These are phyloP conservation scores for Bursaphelenchus okinawaensis DNA, from an alignment of 2,888 invertebrate species.

Conservation along the genomic window DNA sequence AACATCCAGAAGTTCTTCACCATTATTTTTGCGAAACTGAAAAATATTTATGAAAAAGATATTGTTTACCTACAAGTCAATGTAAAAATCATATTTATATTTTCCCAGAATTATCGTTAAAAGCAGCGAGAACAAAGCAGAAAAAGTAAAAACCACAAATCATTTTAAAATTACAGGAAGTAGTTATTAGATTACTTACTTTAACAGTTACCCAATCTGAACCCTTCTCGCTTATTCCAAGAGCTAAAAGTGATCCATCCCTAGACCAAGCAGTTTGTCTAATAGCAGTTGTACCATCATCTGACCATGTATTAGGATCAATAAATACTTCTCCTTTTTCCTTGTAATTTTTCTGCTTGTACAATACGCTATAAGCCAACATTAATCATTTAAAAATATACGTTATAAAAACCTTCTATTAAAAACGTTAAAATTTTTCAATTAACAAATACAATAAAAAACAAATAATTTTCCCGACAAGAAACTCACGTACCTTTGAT, in stretches of 20 bases:
- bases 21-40: slow-evolving; percentile 60
- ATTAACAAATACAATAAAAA: background rate
- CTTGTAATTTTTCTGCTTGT: slow-evolving; percentile 74
- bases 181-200: slow-evolving; percentile 54
- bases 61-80: slow-evolving; percentile 11
- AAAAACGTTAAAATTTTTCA: no score
- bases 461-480: background rate
- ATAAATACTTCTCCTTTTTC: slow-evolving; percentile 73
- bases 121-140: no score
- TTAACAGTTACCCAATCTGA: slow-evolving; percentile 90
- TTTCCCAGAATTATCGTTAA: no score
- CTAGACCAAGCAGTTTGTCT: slow-evolving; percentile 73
- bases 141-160: no score
- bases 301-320: slow-evolving; percentile 86
- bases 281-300: slow-evolving; percentile 74
- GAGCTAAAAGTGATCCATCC: slow-evolving; percentile 81
- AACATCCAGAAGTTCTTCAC: slow-evolving; percentile 80
- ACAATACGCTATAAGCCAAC: slow-evolving; percentile 71
- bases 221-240: slow-evolving; percentile 83
- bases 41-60: slow-evolving; percentile 8
- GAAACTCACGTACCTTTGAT: slow-evolving; percentile 75
- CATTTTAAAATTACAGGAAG: no score
- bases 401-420: no score
- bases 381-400: no score
- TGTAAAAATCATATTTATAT: no score